Evolutionary conservation across 37 sponge, comb jelly and placozoan genomes (phyloP), one percentile per base, ranked within the genome.

Genomic region (Halisarca cf. caerulea): DNA sequence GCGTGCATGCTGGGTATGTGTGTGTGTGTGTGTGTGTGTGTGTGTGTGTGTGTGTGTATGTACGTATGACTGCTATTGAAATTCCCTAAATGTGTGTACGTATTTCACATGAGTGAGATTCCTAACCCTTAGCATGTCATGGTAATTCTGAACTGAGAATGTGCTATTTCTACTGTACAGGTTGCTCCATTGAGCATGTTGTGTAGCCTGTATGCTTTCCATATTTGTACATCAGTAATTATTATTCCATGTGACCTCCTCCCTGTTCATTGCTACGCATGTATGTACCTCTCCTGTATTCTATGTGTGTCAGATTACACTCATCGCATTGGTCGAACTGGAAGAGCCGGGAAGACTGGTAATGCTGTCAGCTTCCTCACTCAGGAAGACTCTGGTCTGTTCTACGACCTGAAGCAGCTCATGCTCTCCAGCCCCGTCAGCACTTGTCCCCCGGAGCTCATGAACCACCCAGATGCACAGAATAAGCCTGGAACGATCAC

Each of bases 261-360:
- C n/a, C n/a, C n/a, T n/a, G n/a, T n/a, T n/a, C 51, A 47, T 14
- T 47, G 11, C 51, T 47, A 47, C 11, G 6, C 47, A 74, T 45
- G n/a, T n/a, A 18, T 40, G 40, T 23, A 36, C 23, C 23, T 81
- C 35, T 17, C 24, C 14, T 34, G 21, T 82, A 18, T n/a, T n/a
- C n/a, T n/a, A n/a, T n/a, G n/a, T n/a, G n/a, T n/a, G n/a, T n/a
- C 38, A 78, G 99, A 96, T 80, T 98, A 98, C 80, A 96, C 96
- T 38, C 99, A 98, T 57, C 72, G 99, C 6, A 98, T 98, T 75
- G 99, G 99, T 39, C 86, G 99, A 30, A 94, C 96, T 39, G 99
- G 95, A 2, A 43, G 99, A 37, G 96, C 99, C 80, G 99, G 99
- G 0, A 98, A 98, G 81, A 73, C 89, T 38, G 99, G 99, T n/a